Conservation (phyloP, 2,888 invertebrate genomes). For the Erannis defoliaria region DNA sequence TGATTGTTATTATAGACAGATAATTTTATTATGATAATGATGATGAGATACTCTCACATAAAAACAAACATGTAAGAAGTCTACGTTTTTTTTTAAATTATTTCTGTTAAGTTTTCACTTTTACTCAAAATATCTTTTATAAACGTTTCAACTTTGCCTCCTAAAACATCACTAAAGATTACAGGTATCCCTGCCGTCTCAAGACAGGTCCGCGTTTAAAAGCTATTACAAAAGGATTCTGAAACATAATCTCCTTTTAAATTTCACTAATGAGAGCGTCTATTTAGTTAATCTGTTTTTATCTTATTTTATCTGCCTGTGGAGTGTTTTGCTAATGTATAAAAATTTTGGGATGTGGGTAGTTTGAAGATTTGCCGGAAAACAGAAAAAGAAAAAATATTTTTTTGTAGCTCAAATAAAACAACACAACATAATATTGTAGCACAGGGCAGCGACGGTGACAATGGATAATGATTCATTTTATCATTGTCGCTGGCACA, state of each 20-base stretch:
- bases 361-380: neutral
- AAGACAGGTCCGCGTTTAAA: conserved; percentile 36
- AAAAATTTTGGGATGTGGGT: conserved; percentile 33
- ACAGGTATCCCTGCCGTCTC: conserved; percentile 34
- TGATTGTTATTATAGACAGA: too few species aligned
- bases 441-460: too few species aligned
- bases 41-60: too few species aligned
- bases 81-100: too few species aligned
- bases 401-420: too few species aligned
- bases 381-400: neutral
- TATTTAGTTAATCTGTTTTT: conserved; percentile 45
- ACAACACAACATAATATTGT: too few species aligned
- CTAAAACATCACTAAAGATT: conserved; percentile 24
- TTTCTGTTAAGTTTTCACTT: too few species aligned
- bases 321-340: conserved; percentile 41
- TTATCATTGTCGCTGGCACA: too few species aligned
- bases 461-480: too few species aligned
- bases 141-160: neutral
- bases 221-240: conserved; percentile 44
- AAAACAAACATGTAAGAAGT: too few species aligned
- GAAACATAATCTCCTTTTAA: conserved; percentile 41
- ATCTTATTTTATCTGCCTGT: conserved; percentile 37
- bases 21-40: too few species aligned
- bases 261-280: conserved; percentile 45
- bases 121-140: neutral